These are phyloP conservation scores for Ciconia nigra DNA, from an alignment of 2,797 vertebrate genomes.

Conservation along the genomic window DNA sequence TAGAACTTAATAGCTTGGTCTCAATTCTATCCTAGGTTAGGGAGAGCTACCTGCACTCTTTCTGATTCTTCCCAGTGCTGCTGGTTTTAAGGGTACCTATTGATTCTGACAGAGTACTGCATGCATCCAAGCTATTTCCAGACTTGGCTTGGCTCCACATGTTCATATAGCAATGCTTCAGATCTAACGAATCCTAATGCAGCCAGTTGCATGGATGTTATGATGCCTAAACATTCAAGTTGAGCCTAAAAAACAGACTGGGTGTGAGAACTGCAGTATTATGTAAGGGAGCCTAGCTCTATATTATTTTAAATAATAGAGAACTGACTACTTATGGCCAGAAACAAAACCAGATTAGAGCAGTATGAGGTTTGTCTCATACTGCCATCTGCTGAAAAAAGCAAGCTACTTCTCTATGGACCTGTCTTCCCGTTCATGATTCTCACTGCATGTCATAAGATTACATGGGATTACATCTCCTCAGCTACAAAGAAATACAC, in stretches of 20 bases:
- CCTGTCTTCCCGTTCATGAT: background rate
- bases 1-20: background rate
- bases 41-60: background rate
- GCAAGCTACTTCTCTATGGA: background rate
- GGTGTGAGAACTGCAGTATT: background rate
- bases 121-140: background rate
- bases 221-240: background rate
- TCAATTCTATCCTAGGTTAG: background rate
- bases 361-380: background rate
- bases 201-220: background rate
- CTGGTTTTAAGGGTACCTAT: background rate
- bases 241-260: background rate
- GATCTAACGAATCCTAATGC: background rate
- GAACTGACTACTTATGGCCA: background rate
- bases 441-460: background rate
- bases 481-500: background rate
- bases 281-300: background rate
- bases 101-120: background rate
- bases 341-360: background rate
- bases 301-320: background rate
- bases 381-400: slow-evolving; percentile 69
- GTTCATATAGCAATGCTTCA: background rate
- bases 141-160: background rate
- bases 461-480: background rate
- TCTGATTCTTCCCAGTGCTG: background rate